Evolutionary conservation across 2,888 invertebrate species (phyloP).

Genomic region (Lumbricus terrestris): DNA sequence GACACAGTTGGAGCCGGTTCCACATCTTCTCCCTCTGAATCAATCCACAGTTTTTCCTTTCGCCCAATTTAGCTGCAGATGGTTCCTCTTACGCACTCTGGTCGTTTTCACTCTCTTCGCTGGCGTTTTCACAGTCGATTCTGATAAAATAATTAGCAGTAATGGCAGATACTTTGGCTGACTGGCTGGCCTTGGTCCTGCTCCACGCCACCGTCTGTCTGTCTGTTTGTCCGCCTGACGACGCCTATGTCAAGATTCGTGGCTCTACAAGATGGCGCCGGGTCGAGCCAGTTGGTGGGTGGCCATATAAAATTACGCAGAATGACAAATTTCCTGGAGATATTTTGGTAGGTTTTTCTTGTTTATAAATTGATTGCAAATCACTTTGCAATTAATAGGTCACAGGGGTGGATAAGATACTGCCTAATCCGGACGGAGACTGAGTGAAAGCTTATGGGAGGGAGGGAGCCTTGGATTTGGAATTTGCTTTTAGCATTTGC

Average conservation of each 20-base stretch:
- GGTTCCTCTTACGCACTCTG: background rate
- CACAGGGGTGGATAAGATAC: background rate
- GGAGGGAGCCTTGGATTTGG: background rate
- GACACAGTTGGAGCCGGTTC: background rate
- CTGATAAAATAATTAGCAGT: background rate
- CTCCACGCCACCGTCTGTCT: background rate
- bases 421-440: background rate
- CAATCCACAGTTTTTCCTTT: background rate
- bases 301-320: slow-evolving; percentile 3
- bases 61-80: background rate
- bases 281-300: background rate
- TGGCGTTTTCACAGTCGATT: slow-evolving; percentile 3
- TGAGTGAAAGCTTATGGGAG: background rate
- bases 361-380: background rate
- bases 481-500: background rate
- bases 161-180: background rate
- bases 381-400: background rate
- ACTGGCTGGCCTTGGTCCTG: background rate
- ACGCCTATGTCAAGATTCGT: background rate
- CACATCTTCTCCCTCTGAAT: background rate
- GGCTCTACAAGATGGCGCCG: background rate
- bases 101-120: background rate
- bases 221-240: background rate
- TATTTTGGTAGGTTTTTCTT: background rate
- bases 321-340: slow-evolving; percentile 3